Evolutionary conservation across 2,113 vertebrate species (phyloP), one percentile per base, ranked within the genome.

Genomic region (Apteryx owenii): DNA sequence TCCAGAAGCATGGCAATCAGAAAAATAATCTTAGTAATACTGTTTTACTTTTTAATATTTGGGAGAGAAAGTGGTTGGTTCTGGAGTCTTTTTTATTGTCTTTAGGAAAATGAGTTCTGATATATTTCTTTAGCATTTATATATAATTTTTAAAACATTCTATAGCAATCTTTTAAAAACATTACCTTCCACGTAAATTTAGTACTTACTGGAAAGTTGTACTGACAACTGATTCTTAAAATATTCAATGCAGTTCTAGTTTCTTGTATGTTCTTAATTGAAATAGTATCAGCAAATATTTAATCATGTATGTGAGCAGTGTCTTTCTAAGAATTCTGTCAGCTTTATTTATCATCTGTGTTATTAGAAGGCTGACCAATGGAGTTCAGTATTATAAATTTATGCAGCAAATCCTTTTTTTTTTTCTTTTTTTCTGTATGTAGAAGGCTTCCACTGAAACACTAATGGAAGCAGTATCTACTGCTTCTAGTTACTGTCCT

Each of bases 401-500:
- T 69, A 50, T 89, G 12, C 19, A 14, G 31, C 72, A 93, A 80
- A 91, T 72, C 8, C 7, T 2, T 33, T 38, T 40, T 25, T 38
- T 38, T 38, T 38, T 38, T 38, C 36, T 11, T 7, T 26, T 18
- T 66, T 19, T 23, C 38, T 28, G 51, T 15, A 25, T 25, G 28
- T 31, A 48, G 70, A 78, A 87, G 11, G 13, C n/a, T 75, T 85
- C 25, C 12, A 62, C 58, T 75, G 36, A 85, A 92, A 68, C 9
- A 46, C 50, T 77, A 56, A 65, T 77, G 18, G 21, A 83, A 72
- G 3, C 6, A 68, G 14, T 73, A 18, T 29, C 23, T 60, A 51
- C 38, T 56, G 28, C 56, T 81, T 65, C 0, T 0, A 61, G 7
- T 56, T 70, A 66, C 2, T 85, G 14, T 3, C 29, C 22, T 60